A percentile compares a stretch with the other conserved stretches of the same genome.
Conservation (phyloP, 2,888 invertebrate genomes). For the Trilocha varians region DNA sequence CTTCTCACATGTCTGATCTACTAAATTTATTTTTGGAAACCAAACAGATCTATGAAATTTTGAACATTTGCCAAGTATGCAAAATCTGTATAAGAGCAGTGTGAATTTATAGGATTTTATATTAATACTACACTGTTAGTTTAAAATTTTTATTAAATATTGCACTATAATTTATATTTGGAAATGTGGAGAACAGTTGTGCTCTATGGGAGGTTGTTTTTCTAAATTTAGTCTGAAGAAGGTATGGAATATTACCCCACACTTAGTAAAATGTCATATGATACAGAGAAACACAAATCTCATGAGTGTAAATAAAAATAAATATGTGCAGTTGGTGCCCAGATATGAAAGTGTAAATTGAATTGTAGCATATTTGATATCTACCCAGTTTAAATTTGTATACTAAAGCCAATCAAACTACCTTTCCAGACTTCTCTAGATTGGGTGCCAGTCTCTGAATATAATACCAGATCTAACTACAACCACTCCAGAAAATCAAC, state of each 20-base stretch:
- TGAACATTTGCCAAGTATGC: conserved; percentile 53
- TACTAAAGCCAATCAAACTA: too few species aligned
- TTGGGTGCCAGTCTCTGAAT: conserved; percentile 70
- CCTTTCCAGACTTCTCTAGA: conserved; percentile 64
- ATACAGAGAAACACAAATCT: too few species aligned
- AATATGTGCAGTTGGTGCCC: too few species aligned
- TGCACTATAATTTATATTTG: conserved; percentile 6
- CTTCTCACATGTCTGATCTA: conserved; percentile 31
- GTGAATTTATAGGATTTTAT: neutral
- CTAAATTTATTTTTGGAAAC: conserved; percentile 56
- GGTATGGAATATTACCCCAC: conserved; percentile 31
- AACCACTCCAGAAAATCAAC: conserved; percentile 63
- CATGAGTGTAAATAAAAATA: too few species aligned
- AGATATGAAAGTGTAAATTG: too few species aligned
- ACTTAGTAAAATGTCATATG: neutral
- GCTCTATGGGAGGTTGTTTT: conserved; percentile 65
- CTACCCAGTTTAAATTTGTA: too few species aligned
- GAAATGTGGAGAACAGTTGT: conserved; percentile 9
- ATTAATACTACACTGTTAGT: neutral
- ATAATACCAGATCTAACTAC: conserved; percentile 60
- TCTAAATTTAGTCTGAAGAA: conserved; percentile 60
- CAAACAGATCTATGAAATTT: conserved; percentile 35
- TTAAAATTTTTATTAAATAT: neutral
- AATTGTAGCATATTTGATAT: too few species aligned
- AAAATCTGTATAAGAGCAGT: conserved; percentile 8